Conservation (phyloP, 2,888 invertebrate species). For the Agonopterix alstromeriana region DNA sequence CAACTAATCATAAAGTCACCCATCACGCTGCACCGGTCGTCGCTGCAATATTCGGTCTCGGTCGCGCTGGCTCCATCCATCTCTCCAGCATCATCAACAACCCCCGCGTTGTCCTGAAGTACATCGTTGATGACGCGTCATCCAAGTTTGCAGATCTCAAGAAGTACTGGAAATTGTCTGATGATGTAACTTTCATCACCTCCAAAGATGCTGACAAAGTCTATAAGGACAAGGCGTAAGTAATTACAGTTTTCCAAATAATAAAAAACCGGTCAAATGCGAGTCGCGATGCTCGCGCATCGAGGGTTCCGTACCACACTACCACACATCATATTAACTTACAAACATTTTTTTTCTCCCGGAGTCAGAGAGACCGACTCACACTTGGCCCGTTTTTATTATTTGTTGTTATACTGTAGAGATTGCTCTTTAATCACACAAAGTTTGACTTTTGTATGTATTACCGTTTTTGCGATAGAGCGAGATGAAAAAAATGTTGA, state of each 20-base stretch:
- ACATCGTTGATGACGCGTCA: conserved; percentile 73
- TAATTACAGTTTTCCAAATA: conserved; percentile 4
- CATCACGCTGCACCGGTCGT: conserved; percentile 38
- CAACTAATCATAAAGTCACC: conserved; percentile 28
- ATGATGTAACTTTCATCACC: conserved; percentile 59
- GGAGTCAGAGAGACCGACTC: no score
- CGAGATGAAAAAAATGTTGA: no score
- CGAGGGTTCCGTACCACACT: no score
- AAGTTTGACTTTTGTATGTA: no score
- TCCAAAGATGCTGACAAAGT: conserved; percentile 64
- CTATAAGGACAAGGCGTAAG: conserved; percentile 73
- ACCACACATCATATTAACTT: no score
- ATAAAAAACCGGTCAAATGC: no score
- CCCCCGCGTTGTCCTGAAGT: conserved; percentile 66
- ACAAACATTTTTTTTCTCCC: no score
- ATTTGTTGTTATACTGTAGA: no score
- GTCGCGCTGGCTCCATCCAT: conserved; percentile 79
- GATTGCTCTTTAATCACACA: no score
- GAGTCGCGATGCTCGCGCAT: no score
- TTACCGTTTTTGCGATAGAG: no score
- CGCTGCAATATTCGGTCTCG: conserved; percentile 76
- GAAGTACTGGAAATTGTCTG: conserved; percentile 65
- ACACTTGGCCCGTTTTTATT: no score
- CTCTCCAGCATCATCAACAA: conserved; percentile 62
- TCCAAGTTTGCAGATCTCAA: conserved; percentile 57